A percentile compares a stretch with the other conserved stretches of the same genome.
Evolutionary conservation across 2,888 invertebrate genomes (phyloP).

Genomic region (Rhimphoctona megacephalus): DNA sequence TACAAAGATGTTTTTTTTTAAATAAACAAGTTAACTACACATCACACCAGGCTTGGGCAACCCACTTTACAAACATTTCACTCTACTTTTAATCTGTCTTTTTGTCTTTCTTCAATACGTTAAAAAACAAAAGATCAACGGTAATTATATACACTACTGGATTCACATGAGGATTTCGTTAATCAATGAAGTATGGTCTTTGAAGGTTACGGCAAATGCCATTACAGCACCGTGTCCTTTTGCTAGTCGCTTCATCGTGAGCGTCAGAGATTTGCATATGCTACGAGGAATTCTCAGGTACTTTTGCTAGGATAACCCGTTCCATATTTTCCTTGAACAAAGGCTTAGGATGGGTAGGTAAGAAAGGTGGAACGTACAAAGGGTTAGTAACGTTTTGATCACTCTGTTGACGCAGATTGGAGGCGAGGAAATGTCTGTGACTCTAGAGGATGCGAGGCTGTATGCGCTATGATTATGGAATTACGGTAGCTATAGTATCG

Average conservation of each 20-base stretch:
- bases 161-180: not conserved
- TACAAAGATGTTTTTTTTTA: not conserved
- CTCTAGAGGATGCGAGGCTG: slow-evolving; percentile 21
- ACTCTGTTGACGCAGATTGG: slow-evolving; percentile 10
- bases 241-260: not conserved
- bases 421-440: slow-evolving; percentile 31
- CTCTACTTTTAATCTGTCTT: not conserved
- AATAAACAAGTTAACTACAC: too few species aligned
- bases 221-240: not conserved
- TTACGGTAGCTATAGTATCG: slow-evolving; percentile 9
- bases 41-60: too few species aligned
- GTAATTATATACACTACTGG: not conserved
- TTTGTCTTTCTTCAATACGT: not conserved
- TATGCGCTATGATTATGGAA: slow-evolving; percentile 21
- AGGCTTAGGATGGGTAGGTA: not conserved
- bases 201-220: not conserved
- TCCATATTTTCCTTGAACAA: slow-evolving; percentile 27
- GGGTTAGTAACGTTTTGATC: not conserved
- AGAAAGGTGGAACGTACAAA: slow-evolving; percentile 3
- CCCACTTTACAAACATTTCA: too few species aligned
- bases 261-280: slow-evolving; percentile 12
- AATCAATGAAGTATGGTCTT: not conserved
- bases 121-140: not conserved
- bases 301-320: not conserved
- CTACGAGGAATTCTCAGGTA: not conserved